These are phyloP conservation scores for Poecilia gillii DNA, from an alignment of 2,797 vertebrate species.

Conservation along the genomic window DNA sequence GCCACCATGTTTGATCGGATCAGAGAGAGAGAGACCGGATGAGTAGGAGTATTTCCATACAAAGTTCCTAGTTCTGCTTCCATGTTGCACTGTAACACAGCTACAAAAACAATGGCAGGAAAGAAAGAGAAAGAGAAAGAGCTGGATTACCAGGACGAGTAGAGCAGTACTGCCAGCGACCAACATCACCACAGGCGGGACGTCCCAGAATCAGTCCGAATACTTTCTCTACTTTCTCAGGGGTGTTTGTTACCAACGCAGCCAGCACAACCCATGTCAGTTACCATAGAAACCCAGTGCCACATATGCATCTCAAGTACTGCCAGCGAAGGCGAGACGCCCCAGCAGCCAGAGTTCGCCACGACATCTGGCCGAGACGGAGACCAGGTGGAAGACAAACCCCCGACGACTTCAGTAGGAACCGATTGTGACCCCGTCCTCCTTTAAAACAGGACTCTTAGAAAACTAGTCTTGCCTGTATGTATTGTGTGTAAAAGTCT, in stretches of 20 bases:
- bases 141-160: conserved; percentile 55
- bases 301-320: conserved; percentile 75
- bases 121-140: conserved; percentile 59
- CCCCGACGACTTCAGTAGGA: conserved; percentile 55
- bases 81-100: conserved; percentile 63
- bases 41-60: conserved; percentile 56
- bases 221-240: conserved; percentile 75
- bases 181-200: conserved; percentile 55
- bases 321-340: conserved; percentile 71
- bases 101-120: conserved; percentile 54
- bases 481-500: conserved; percentile 80
- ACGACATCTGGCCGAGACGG: conserved; percentile 42
- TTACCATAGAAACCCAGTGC: conserved; percentile 63
- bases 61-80: conserved; percentile 65
- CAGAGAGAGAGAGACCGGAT: conserved; percentile 41
- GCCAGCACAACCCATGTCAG: conserved; percentile 78
- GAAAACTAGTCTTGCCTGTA: conserved; percentile 77
- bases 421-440: conserved; percentile 64
- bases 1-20: conserved; percentile 48
- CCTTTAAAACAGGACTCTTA: conserved; percentile 66
- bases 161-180: conserved; percentile 69
- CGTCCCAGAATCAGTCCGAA: conserved; percentile 68
- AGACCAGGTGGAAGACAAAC: conserved; percentile 67
- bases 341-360: conserved; percentile 53
- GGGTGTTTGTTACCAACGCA: conserved; percentile 78